Evolutionary conservation across 2,888 invertebrate genomes (phyloP).

Genomic region (Meandrusa payeni): DNA sequence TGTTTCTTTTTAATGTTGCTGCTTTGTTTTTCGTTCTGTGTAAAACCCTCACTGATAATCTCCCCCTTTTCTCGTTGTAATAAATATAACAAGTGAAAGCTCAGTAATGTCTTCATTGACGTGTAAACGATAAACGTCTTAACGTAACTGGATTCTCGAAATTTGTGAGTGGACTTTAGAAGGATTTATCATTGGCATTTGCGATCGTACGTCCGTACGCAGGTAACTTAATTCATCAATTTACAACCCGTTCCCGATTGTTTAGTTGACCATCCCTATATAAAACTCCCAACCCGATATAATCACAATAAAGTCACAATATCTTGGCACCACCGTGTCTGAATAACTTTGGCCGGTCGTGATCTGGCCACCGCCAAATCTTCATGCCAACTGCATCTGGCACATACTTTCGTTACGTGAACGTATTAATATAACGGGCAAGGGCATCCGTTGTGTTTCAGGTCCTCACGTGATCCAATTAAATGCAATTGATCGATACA

Average conservation of each 20-base stretch:
- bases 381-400: slow-evolving; percentile 63
- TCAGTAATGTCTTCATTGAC: too few relatives aligned
- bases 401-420: slow-evolving; percentile 58
- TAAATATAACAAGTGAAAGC: too few relatives aligned
- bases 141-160: too few relatives aligned
- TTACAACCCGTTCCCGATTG: neutral
- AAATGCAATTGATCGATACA: slow-evolving; percentile 11
- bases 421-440: slow-evolving; percentile 45
- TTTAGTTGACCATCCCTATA: slow-evolving; percentile 1
- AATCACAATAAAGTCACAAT: slow-evolving; percentile 32
- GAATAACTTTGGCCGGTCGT: slow-evolving; percentile 64
- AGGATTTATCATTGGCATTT: too few relatives aligned
- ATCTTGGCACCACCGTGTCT: slow-evolving; percentile 66
- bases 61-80: too few relatives aligned
- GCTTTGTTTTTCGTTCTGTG: too few relatives aligned
- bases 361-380: slow-evolving; percentile 48
- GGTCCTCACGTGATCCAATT: slow-evolving; percentile 23
- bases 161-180: too few relatives aligned
- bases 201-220: too few relatives aligned
- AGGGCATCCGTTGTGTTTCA: slow-evolving; percentile 50
- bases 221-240: neutral
- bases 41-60: too few relatives aligned
- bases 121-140: too few relatives aligned
- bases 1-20: too few relatives aligned
- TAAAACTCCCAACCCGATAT: slow-evolving; percentile 8